phyloP scores from a whole-genome alignment of 1,140 invertebrate species.

The Acyrthosiphon pisum region DNA sequence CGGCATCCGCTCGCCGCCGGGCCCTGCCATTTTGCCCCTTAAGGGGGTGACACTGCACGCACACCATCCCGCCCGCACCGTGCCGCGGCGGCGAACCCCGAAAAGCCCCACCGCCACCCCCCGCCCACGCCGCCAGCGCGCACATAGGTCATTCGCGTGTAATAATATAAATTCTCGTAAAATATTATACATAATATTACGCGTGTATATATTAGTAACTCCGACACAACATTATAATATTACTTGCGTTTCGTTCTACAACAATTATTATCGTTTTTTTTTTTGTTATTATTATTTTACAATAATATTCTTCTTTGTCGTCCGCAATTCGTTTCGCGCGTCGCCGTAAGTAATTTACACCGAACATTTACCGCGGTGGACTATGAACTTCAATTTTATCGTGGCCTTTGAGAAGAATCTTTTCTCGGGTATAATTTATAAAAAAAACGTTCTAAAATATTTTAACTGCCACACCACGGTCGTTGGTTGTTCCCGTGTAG shows the following conservation, averaged over 20 bases:
- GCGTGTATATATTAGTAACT: too few relatives aligned
- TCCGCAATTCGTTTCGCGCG: background rate
- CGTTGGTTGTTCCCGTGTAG: background rate
- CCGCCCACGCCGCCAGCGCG: background rate
- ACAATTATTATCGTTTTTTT: background rate
- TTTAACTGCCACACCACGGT: too few relatives aligned
- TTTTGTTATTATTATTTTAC: too few relatives aligned
- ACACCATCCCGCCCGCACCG: background rate
- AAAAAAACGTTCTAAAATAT: background rate
- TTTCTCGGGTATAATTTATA: background rate
- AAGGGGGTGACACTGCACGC: background rate
- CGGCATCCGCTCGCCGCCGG: slow-evolving; percentile 22
- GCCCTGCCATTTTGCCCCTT: slow-evolving; percentile 15
- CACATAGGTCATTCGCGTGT: slow-evolving; percentile 37
- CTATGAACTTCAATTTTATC: background rate
- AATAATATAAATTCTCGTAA: slow-evolving; percentile 18
- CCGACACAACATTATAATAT: background rate
- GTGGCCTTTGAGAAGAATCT: background rate
- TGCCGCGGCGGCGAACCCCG: background rate
- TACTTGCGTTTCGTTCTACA: background rate
- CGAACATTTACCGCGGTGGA: background rate
- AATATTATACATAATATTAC: slow-evolving; percentile 7
- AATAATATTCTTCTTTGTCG: background rate
- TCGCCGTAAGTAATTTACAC: background rate
- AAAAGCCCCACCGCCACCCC: background rate